Base-by-base conservation (phyloP, 1,140 invertebrate genomes). In the Oscheius sp. region DNA sequence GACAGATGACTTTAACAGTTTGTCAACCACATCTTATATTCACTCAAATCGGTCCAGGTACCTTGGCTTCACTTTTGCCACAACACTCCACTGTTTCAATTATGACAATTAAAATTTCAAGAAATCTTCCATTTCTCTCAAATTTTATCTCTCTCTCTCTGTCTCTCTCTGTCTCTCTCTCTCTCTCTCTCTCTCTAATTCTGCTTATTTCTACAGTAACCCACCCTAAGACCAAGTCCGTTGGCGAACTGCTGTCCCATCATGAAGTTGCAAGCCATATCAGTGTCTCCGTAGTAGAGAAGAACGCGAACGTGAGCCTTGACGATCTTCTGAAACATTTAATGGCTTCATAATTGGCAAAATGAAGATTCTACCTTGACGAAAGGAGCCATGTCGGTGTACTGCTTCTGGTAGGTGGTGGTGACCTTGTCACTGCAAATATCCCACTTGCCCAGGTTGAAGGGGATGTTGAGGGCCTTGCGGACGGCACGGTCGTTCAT, bases 281-380 rank as follows among this genome's bases (percentile, higher is more conserved):
- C 88, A 31, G 87, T 84, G 79, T 89, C 88, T 7, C 88, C 88
- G 79, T 89, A 88, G 80, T 89, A 89, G 10, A 89, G 80, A 31
- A 88, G 71, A 26, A 85, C 83, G 46, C 85, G 81, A n/a, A 87
- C 83, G 65, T 84, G 73, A 23, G 78, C 75, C 34, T 80, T 75
- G 71, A 84, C 67, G 59, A 83, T 84, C 68, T 79, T 84, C 46
- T n/a, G n/a, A n/a, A n/a, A n/a, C n/a, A n/a, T n/a, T n/a, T n/a
- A n/a, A n/a, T n/a, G n/a, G n/a, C n/a, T n/a, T n/a, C n/a, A n/a
- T n/a, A n/a, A n/a, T n/a, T n/a, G n/a, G n/a, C n/a, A n/a, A n/a
- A n/a, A n/a, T n/a, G n/a, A n/a, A n/a, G n/a, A n/a, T n/a, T n/a
- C n/a, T n/a, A n/a, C n/a, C n/a, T 80, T 77, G 72, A 83, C 59